Conservation (phyloP, 2,888 invertebrate genomes). For the Eurois occulta region DNA sequence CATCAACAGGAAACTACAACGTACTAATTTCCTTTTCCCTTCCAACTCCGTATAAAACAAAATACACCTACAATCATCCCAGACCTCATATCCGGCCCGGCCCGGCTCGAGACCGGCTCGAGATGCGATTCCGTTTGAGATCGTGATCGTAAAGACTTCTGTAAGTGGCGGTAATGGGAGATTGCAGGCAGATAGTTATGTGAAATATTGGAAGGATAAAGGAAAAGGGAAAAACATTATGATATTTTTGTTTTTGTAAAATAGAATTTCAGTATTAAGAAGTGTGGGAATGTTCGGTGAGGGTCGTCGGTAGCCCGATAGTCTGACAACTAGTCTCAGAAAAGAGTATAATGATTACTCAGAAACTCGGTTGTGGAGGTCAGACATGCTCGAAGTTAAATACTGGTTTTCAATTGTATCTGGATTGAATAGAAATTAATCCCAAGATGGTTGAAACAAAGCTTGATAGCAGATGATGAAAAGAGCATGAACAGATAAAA, state of each 20-base stretch:
- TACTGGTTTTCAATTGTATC: neutral
- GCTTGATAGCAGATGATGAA: neutral
- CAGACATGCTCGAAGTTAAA: neutral
- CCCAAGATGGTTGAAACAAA: neutral
- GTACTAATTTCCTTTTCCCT: neutral
- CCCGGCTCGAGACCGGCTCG: constrained; percentile 1
- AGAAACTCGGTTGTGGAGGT: neutral
- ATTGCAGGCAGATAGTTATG: neutral
- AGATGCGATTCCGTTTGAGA: constrained; percentile 32
- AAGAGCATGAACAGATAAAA: neutral
- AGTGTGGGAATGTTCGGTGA: neutral
- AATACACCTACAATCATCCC: neutral
- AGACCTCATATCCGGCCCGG: constrained; percentile 59
- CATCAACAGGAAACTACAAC: neutral
- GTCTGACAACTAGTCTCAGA: neutral
- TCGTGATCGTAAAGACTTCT: constrained; percentile 19
- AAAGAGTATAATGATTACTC: neutral
- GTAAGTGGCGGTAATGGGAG: constrained; percentile 22
- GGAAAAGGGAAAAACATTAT: neutral
- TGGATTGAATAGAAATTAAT: neutral
- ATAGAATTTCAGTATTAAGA: neutral
- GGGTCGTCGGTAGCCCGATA: neutral
- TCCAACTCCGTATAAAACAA: constrained; percentile 9
- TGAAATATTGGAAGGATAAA: neutral
- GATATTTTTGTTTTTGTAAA: neutral